Evolutionary conservation across 1,140 invertebrate species (phyloP).

Genomic region (Neelides sp.): DNA sequence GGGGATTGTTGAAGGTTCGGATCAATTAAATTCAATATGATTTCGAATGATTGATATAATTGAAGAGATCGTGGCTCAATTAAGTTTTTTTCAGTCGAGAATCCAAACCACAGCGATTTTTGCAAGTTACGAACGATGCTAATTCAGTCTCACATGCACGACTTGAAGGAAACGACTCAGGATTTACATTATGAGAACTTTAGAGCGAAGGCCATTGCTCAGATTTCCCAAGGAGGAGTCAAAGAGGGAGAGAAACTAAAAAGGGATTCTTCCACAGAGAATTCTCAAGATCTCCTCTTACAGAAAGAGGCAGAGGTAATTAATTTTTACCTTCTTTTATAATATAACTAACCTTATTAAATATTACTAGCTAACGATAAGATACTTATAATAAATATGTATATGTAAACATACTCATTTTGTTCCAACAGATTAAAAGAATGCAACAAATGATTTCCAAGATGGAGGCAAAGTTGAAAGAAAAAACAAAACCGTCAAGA

Average conservation of each 20-base stretch:
- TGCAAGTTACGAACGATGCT: constrained; percentile 90
- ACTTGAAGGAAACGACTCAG: constrained; percentile 85
- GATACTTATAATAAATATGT: constrained; percentile 2
- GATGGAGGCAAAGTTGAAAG: constrained; percentile 91
- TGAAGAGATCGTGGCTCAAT: background rate
- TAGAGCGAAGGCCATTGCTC: constrained; percentile 74
- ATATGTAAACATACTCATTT: background rate
- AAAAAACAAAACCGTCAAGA: constrained; percentile 39
- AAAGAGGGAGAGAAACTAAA: constrained; percentile 74
- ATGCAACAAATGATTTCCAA: constrained; percentile 94
- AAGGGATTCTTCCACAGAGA: constrained; percentile 57
- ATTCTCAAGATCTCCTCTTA: constrained; percentile 66
- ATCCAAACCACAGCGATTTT: constrained; percentile 94
- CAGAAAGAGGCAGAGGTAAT: constrained; percentile 86
- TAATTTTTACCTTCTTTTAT: background rate
- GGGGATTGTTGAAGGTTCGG: constrained; percentile 87
- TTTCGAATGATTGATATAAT: background rate
- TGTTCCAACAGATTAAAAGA: constrained; percentile 60
- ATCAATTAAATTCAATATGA: background rate
- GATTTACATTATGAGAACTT: constrained; percentile 96
- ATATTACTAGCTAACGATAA: background rate
- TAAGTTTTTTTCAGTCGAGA: constrained; percentile 61
- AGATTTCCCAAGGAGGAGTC: constrained; percentile 72
- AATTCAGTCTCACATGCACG: constrained; percentile 91
- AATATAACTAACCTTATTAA: background rate